Percentiles rank a stretch among this genome's conserved stretches.
These are phyloP conservation scores for Chloebia gouldiae DNA, from an alignment of 2,113 vertebrate genomes.

Conservation along the genomic window DNA sequence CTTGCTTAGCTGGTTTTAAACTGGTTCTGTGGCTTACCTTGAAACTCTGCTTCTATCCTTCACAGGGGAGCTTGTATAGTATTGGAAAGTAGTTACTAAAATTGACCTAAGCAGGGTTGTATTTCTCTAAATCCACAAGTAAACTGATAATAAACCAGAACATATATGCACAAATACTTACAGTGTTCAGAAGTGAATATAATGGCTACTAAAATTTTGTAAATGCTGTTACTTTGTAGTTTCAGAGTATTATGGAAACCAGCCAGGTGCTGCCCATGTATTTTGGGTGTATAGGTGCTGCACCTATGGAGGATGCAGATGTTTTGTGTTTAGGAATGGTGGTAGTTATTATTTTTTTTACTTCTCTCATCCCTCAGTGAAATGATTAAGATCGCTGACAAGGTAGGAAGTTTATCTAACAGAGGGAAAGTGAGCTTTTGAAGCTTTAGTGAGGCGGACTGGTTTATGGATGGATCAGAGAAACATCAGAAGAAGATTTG, in stretches of 20 bases:
- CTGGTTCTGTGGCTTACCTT: constrained; percentile 57
- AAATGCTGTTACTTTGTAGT: not conserved
- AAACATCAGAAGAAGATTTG: not conserved
- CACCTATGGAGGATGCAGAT: not conserved
- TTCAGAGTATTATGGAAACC: not conserved
- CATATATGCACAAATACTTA: not conserved
- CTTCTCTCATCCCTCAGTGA: not conserved
- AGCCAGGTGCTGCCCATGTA: not conserved
- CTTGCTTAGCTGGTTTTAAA: constrained; percentile 42
- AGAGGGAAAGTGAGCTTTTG: not conserved
- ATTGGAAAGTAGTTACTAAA: not conserved
- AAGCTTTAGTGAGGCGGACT: not conserved
- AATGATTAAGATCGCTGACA: not conserved
- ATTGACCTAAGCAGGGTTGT: not conserved
- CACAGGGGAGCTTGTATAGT: not conserved
- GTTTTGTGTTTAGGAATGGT: not conserved
- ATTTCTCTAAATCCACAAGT: not conserved
- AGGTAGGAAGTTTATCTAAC: not conserved
- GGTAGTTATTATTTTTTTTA: not conserved
- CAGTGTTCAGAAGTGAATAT: not conserved
- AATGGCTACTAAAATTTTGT: not conserved
- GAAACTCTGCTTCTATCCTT: not conserved
- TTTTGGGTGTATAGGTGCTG: not conserved
- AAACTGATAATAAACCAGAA: not conserved
- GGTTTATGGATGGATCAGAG: not conserved